Conservation (phyloP, 2,797 vertebrate genomes). For the Chiloscyllium punctatum region DNA sequence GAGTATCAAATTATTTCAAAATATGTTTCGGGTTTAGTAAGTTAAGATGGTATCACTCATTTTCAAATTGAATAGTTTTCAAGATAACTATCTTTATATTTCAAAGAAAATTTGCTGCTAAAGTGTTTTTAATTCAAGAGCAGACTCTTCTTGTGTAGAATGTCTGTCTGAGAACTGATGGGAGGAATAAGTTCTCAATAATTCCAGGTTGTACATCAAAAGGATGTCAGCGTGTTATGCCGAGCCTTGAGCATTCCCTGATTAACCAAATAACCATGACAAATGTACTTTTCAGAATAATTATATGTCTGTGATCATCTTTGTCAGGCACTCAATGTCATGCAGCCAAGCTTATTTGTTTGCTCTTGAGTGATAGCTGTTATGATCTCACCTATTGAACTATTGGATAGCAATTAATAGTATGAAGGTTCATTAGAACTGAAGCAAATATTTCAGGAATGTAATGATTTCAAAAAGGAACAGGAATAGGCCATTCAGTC, state of each 20-base stretch:
- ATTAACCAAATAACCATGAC: constrained; percentile 17
- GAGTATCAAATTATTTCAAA: neutral
- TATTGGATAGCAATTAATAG: neutral
- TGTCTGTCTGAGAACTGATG: neutral
- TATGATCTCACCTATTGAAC: neutral
- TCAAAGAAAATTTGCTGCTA: neutral
- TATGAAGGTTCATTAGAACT: neutral
- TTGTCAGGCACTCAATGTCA: neutral
- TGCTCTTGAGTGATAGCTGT: neutral
- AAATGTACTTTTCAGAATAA: neutral
- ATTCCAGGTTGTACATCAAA: neutral
- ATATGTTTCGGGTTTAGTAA: neutral
- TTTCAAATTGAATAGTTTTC: neutral
- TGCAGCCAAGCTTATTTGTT: neutral
- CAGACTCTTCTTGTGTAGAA: neutral
- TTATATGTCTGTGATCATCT: constrained; percentile 1
- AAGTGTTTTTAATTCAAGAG: neutral
- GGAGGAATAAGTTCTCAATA: neutral
- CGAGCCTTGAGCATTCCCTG: neutral
- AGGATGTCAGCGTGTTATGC: neutral
- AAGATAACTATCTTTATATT: neutral
- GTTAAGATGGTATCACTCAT: no score
- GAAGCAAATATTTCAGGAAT: neutral
- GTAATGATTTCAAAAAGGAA: neutral
- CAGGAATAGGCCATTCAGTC: no score